Conservation (phyloP, 2,888 invertebrate genomes). For the Danaus chrysippus region DNA sequence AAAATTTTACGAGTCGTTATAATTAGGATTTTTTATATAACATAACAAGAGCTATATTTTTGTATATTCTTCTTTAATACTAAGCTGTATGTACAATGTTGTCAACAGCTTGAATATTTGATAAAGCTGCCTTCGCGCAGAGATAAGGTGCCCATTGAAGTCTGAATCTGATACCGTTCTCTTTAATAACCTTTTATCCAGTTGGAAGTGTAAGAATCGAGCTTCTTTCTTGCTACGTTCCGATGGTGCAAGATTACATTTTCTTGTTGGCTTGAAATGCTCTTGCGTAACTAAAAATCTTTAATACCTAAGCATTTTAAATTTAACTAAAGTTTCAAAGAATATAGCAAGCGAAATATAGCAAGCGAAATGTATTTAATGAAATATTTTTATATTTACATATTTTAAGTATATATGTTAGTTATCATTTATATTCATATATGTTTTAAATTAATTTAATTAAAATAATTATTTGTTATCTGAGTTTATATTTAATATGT, state of each 20-base stretch:
- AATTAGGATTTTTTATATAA: background rate
- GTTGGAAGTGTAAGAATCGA: conserved; percentile 21
- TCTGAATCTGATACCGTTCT: conserved; percentile 26
- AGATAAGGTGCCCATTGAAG: conserved; percentile 29
- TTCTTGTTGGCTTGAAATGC: conserved; percentile 10
- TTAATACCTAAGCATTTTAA: background rate
- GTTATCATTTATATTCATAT: no score
- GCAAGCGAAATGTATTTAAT: no score
- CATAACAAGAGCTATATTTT: background rate
- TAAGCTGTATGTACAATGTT: background rate
- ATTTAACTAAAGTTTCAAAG: background rate
- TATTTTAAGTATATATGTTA: no score
- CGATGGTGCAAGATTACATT: conserved; percentile 24
- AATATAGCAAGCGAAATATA: background rate
- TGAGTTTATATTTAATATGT: no score
- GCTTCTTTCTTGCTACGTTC: conserved; percentile 21
- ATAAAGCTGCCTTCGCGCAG: conserved; percentile 21
- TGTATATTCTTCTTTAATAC: background rate
- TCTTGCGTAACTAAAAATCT: background rate
- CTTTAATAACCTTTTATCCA: conserved; percentile 21
- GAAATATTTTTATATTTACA: no score
- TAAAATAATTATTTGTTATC: no score
- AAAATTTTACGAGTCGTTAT: background rate
- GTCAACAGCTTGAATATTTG: conserved; percentile 24
- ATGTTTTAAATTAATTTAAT: no score